phyloP scores from a whole-genome alignment of 1,140 invertebrate genomes.

The Meloidogyne exigua region DNA sequence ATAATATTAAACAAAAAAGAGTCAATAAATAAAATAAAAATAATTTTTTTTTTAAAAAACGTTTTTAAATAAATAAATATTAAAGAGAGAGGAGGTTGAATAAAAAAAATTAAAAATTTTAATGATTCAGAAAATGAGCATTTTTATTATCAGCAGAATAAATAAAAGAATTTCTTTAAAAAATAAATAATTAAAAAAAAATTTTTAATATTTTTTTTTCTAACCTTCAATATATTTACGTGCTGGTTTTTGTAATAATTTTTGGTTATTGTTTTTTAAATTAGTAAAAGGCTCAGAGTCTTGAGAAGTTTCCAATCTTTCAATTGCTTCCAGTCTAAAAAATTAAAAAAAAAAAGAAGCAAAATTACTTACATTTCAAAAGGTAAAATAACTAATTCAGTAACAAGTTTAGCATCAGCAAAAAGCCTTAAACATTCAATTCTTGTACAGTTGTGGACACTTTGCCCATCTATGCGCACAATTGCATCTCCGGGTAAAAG shows the following conservation, averaged over 20 bases:
- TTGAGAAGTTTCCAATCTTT: background rate
- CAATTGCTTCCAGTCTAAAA: conserved; percentile 13
- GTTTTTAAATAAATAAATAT: background rate
- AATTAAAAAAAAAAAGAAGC: no score
- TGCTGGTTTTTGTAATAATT: background rate
- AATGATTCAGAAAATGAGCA: background rate
- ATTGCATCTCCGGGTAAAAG: conserved; percentile 40
- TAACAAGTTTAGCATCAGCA: conserved; percentile 28
- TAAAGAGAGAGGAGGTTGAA: background rate
- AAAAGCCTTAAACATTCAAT: conserved; percentile 41
- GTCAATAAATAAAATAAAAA: no score
- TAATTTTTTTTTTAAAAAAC: no score
- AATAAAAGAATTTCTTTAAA: background rate
- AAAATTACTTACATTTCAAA: conserved; percentile 37
- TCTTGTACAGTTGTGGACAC: conserved; percentile 32
- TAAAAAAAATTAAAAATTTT: background rate
- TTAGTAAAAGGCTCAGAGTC: background rate
- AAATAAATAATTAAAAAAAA: background rate
- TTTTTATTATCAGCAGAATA: no score
- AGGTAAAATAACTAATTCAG: conserved; percentile 30
- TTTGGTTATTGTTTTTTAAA: background rate
- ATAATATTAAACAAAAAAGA: background rate
- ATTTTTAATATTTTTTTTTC: background rate
- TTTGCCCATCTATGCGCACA: conserved; percentile 35
- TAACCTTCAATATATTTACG: background rate